Evolutionary conservation across 2,113 vertebrate genomes (phyloP), one percentile per base, ranked within the genome.

Genomic region (Proteles cristata): DNA sequence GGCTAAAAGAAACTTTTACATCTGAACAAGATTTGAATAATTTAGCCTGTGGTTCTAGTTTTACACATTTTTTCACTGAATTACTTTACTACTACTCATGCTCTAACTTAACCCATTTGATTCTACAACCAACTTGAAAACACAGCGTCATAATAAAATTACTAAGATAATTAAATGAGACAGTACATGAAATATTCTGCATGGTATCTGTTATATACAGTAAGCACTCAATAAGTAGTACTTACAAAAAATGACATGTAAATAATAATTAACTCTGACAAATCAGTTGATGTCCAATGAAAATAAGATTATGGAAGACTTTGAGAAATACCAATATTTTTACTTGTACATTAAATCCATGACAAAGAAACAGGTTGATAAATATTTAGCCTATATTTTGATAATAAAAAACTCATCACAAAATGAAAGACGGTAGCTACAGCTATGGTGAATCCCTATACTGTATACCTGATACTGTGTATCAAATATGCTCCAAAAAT

Each of bases 301-400:
- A 96, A 92, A 74, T 88, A 15, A 91, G 35, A 61, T 71, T 93
- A 85, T 43, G 45, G 39, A 95, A 53, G 7, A 93, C 31, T 87
- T 93, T 71, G 21, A 11, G 19, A 96, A 95, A 85, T 87, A 89
- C 15, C 17, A 69, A 3, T 65, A 88, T n/a, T 43, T 95, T 69
- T 86, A 93, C 39, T 79, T 92, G 5, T 69, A 69, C 28, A 84
- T 65, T 92, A 71, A 84, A 71, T 14, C 26, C 16, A 87, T 66
- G 48, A 81, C 19, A 83, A 63, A 87, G 48, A 93, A 92, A 74
- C 11, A 65, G 85, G 50, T 77, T 83, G 61, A 48, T 89, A 79
- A 94, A 69, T 89, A 93, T 86, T 86, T 65, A 87, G 55, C 23
- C 23, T 10, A 92, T 65, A 61, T 63, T 93, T 76, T 93, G 53